Percentiles rank a stretch among this genome's conserved stretches.
These are phyloP conservation scores for Sminthurides aquaticus DNA, from an alignment of 2,888 invertebrate genomes.

Conservation along the genomic window DNA sequence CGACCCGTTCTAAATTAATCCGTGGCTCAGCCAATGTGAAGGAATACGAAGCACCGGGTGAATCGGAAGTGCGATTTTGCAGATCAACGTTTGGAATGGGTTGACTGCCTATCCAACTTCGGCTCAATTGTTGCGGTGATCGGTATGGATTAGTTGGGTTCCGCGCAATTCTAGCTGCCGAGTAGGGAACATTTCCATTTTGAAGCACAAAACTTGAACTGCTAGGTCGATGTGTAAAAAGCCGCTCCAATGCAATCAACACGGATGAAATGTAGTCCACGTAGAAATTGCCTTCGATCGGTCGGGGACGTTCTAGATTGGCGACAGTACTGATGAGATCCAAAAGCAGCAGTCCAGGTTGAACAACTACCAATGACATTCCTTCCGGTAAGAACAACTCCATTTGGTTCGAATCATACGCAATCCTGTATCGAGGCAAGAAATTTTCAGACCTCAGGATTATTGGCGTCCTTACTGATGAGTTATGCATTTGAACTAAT, in stretches of 20 bases:
- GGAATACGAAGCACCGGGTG: not conserved
- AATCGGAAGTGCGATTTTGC: not conserved
- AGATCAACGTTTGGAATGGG: not conserved
- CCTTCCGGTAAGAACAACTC: constrained; percentile 15
- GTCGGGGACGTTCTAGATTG: constrained; percentile 29
- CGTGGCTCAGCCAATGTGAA: constrained; percentile 3
- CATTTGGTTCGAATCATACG: constrained; percentile 17
- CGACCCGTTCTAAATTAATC: constrained; percentile 6
- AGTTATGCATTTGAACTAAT: constrained; percentile 19
- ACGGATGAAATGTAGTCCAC: constrained; percentile 34
- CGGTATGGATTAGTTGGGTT: not conserved
- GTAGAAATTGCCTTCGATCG: constrained; percentile 34
- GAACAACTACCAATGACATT: constrained; percentile 22
- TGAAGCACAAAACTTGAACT: not conserved
- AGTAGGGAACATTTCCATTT: not conserved
- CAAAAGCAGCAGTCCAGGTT: constrained; percentile 37
- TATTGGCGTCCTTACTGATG: constrained; percentile 9
- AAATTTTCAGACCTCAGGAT: constrained; percentile 17
- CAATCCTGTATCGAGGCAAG: constrained; percentile 15
- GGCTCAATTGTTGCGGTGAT: not conserved
- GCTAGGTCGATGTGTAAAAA: constrained; percentile 32
- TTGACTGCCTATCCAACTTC: not conserved
- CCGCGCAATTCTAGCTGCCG: not conserved
- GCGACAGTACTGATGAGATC: constrained; percentile 34
- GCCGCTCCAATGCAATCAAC: constrained; percentile 34